Base-by-base conservation (phyloP, 2,113 vertebrate genomes). In the Pterocles burchelli region DNA sequence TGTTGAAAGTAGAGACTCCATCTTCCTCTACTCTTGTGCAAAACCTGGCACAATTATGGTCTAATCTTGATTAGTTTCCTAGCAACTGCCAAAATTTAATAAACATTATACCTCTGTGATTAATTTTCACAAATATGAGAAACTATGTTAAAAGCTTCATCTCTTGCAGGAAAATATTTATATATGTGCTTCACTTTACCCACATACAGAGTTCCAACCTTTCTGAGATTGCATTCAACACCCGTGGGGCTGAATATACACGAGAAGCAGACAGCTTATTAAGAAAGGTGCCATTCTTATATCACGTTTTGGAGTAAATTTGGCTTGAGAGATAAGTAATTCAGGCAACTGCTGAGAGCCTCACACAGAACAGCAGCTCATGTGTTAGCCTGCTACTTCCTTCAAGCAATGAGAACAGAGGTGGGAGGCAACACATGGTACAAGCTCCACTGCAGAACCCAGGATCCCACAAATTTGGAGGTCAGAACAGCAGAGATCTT, bases 361-460 rank as follows among this genome's bases (percentile, higher is more conserved):
- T 88, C 80, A 78, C 90, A 90, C 48, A 87, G 95, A 90, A 88
- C 82, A 72, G 85, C 41, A 90, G 68, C 96, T 96, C 79, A 76
- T 95, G 92, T 96, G 96, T 95, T 96, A 96, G 96, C 84, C 96
- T 96, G 93, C 85, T 93, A 95, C 92, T 95, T 96, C 96, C 90
- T 81, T 86, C 66, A 86, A 72, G 96, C 88, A 93, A 38, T 78
- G 75, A 87, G 92, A 96, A 96, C 96, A 96, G 92, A 92, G 96
- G 96, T 96, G 88, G 96, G 96, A 97, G 95, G 95, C 49, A 92
- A 95, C 96, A 96, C 92, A 96, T 92, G 93, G 88, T 84, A 84
- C 52, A 59, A 93, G 59, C 77, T 96, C 89, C 89, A 5, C 84
- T 76, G 91, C 70, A 95, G 87, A 95, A 80, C 38, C 4, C 10